phyloP scores from a whole-genome alignment of 1,140 invertebrate genomes.

The Drosophila carrolli region DNA sequence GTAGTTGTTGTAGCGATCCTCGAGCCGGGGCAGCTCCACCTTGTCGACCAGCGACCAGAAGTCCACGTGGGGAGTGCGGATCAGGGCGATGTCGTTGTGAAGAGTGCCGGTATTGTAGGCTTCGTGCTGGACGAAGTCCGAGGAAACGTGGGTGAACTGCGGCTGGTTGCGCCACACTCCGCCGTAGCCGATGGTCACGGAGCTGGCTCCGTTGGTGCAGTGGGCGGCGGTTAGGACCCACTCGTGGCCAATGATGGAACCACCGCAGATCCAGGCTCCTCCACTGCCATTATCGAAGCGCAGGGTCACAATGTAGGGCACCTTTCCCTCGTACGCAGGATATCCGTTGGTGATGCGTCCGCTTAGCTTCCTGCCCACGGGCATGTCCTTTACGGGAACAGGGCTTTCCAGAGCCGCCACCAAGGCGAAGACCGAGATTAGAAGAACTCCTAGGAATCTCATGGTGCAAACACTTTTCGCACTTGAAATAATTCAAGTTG shows the following conservation, averaged over 20 bases:
- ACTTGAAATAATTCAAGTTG: not conserved
- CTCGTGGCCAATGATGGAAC: slow-evolving; percentile 86
- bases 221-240: slow-evolving; percentile 84
- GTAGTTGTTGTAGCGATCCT: slow-evolving; percentile 33
- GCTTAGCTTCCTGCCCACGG: slow-evolving; percentile 16
- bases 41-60: slow-evolving; percentile 48
- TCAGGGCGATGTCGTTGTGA: slow-evolving; percentile 47
- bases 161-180: slow-evolving; percentile 30
- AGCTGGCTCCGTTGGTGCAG: slow-evolving; percentile 48
- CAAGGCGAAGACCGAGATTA: slow-evolving; percentile 30
- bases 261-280: slow-evolving; percentile 86
- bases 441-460: slow-evolving; percentile 25
- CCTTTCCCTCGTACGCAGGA: slow-evolving; percentile 77
- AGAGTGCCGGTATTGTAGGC: slow-evolving; percentile 14
- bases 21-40: slow-evolving; percentile 46
- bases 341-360: slow-evolving; percentile 62
- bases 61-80: slow-evolving; percentile 36
- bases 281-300: slow-evolving; percentile 81
- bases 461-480: slow-evolving; percentile 5
- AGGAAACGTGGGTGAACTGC: slow-evolving; percentile 17
- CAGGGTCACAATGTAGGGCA: slow-evolving; percentile 84
- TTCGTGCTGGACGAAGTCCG: slow-evolving; percentile 21
- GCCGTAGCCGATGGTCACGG: slow-evolving; percentile 32
- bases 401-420: slow-evolving; percentile 23
- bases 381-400: slow-evolving; percentile 40